phyloP scores from a whole-genome alignment of 2,113 vertebrate species.

The Hemichromis elongatus region DNA sequence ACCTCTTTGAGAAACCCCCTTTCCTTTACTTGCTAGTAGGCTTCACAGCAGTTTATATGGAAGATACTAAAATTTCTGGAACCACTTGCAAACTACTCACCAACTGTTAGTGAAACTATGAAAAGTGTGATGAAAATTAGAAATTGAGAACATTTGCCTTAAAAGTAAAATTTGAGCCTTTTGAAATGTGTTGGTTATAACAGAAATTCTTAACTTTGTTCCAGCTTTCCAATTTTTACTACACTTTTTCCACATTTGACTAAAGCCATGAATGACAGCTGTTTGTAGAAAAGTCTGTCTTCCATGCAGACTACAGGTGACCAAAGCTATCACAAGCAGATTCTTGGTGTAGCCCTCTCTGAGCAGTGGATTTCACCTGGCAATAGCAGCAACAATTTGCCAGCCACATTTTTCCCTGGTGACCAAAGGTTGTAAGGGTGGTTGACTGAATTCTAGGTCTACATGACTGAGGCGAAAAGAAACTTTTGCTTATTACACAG shows the following conservation, averaged over 20 bases:
- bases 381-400: background rate
- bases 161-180: background rate
- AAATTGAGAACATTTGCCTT: background rate
- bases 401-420: background rate
- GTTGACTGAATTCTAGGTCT: background rate
- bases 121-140: background rate
- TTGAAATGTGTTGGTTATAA: too few species aligned
- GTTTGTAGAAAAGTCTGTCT: background rate
- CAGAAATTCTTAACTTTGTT: too few species aligned
- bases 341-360: background rate
- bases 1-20: background rate
- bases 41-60: background rate
- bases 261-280: background rate
- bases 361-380: background rate
- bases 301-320: background rate
- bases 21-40: background rate
- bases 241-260: background rate
- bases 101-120: background rate
- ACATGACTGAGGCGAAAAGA: accelerated
- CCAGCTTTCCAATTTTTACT: background rate
- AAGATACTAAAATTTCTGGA: background rate
- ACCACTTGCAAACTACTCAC: background rate
- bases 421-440: background rate
- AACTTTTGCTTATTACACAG: background rate
- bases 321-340: background rate